phyloP scores from a whole-genome alignment of 2,888 invertebrate genomes.

The Campoplex nolae region DNA sequence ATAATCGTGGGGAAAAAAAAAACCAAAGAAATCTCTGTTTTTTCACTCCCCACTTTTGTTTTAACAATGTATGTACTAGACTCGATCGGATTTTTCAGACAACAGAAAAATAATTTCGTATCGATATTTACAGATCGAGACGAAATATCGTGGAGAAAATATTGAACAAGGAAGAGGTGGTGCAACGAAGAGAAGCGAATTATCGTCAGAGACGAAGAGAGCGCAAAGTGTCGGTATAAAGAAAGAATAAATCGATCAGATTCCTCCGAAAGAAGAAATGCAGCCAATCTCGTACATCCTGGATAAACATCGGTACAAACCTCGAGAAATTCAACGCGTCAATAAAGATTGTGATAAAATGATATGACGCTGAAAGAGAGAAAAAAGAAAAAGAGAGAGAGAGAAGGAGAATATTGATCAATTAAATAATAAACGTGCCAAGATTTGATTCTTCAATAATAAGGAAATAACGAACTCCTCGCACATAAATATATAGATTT shows the following conservation, averaged over 20 bases:
- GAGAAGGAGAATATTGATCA: constrained; percentile 34
- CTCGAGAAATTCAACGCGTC: constrained; percentile 15
- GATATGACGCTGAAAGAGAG: constrained; percentile 21
- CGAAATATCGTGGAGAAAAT: not conserved
- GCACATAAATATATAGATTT: not conserved
- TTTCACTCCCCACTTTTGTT: too few relatives aligned
- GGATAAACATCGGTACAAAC: constrained; percentile 31
- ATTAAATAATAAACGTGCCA: constrained; percentile 41
- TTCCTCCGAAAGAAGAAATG: constrained; percentile 39
- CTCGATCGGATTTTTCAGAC: not conserved
- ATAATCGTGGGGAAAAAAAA: not conserved
- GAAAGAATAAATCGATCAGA: not conserved
- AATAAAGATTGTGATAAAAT: constrained; percentile 52
- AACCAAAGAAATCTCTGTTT: not conserved
- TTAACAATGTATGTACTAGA: too few relatives aligned
- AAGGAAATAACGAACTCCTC: not conserved
- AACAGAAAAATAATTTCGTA: not conserved
- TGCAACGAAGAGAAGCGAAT: not conserved
- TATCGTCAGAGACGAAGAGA: not conserved
- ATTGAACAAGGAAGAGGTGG: not conserved
- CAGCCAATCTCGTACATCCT: constrained; percentile 27
- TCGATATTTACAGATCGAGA: constrained; percentile 50
- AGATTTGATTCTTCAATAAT: constrained; percentile 3
- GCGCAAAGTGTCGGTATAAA: not conserved
- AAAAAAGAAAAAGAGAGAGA: constrained; percentile 15